These are phyloP conservation scores for Caenorhabditis becei DNA, from an alignment of 2,888 invertebrate genomes.

Conservation along the genomic window DNA sequence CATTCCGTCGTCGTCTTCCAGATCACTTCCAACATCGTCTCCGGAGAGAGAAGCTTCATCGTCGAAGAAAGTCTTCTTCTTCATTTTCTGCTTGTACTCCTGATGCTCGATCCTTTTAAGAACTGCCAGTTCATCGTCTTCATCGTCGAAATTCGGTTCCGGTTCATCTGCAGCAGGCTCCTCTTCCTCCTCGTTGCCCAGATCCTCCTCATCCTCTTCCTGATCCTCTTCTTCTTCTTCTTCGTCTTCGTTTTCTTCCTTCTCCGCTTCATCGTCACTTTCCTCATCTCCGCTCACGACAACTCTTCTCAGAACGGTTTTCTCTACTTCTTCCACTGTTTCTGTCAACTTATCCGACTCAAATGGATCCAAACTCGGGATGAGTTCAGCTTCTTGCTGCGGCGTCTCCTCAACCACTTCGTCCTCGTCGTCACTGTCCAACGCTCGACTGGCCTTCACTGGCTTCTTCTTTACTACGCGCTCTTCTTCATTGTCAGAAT, in stretches of 20 bases:
- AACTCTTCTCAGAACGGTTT: neutral
- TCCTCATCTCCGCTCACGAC: constrained; percentile 15
- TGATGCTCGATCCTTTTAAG: constrained; percentile 60
- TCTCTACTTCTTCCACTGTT: neutral
- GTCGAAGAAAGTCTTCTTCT: constrained; percentile 72
- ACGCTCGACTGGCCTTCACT: neutral
- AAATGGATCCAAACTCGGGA: constrained; percentile 4
- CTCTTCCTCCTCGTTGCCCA: constrained; percentile 46
- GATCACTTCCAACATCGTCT: constrained; percentile 77
- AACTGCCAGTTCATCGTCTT: constrained; percentile 72
- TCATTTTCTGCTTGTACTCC: constrained; percentile 59
- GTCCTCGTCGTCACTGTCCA: constrained; percentile 48
- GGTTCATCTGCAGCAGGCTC: constrained; percentile 37
- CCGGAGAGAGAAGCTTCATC: constrained; percentile 80
- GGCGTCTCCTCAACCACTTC: constrained; percentile 22
- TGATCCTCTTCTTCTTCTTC: constrained; percentile 49
- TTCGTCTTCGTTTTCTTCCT: constrained; percentile 15
- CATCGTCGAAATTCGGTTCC: constrained; percentile 61
- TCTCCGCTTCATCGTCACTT: constrained; percentile 28
- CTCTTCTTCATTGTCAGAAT: constrained; percentile 22
- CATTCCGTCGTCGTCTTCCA: constrained; percentile 67
- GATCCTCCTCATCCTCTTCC: constrained; percentile 43
- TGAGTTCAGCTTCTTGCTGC: neutral
- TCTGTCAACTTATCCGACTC: neutral
- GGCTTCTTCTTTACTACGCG: constrained; percentile 5